Evolutionary conservation across 1,140 invertebrate genomes (phyloP), one percentile per base, ranked within the genome.

Genomic region (Frieseomelitta varia): DNA sequence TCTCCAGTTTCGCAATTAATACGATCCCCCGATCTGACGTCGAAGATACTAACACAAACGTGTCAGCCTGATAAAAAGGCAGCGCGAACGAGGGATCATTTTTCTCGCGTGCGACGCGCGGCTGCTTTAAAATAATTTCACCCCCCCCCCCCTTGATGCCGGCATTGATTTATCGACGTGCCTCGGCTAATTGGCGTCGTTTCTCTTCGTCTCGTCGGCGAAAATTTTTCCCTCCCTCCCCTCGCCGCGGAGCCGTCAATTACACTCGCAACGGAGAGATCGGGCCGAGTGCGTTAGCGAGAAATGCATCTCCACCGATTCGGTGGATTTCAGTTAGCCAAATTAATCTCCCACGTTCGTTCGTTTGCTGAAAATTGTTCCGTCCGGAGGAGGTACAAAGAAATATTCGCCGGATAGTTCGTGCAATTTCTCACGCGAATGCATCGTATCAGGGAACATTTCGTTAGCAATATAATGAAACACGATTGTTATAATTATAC

Each of bases 131-230:
- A 79, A 69, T 79, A 79, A 79, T 79, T 67, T 69, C 61, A 39
- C 65, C 27, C 65, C n/a, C 77, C 30, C 34, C 34, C 39, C 6
- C 4, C 6, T 6, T 47, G 6, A 47, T 47, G 65, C 47, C 77
- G 65, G 65, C 51, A 68, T 79, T 79, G 77, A 79, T 79, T 79
- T 79, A 79, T 79, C 65, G 77, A 79, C 77, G 77, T 56, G 51
- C 47, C 21, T 47, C 24, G 77, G 27, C 65, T 79, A 79, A 79
- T 79, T 79, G 77, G 65, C 65, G 63, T 21, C 77, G 77, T 79
- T 79, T 79, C 51, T 79, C 77, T 69, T 79, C 65, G 51, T 79
- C 51, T 69, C 12, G 27, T 30, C 47, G 51, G 65, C 51, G 39
- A 51, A 56, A 79, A 69, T 69, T 79, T 55, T 68, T 51, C n/a